Evolutionary conservation across 2,797 vertebrate species (phyloP).

Genomic region (Dendrocincla fuliginosa): DNA sequence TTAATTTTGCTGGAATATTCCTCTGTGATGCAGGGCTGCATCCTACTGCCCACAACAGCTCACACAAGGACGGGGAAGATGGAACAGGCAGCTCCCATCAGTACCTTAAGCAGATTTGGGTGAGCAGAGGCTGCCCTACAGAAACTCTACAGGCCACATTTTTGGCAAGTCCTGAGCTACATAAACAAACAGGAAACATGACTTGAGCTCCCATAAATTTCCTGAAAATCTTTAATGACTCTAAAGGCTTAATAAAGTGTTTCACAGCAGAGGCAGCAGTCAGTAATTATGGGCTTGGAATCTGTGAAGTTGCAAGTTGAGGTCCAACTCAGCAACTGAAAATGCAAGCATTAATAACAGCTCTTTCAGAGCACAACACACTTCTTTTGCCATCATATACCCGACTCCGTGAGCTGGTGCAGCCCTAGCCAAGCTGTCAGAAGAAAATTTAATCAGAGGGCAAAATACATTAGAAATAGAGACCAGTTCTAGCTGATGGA

Average conservation of each 20-base stretch:
- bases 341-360: slow-evolving; percentile 27
- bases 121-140: neutral
- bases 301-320: slow-evolving; percentile 13
- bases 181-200: slow-evolving; percentile 31
- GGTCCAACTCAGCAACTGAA: slow-evolving; percentile 31
- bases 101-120: neutral
- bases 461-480: slow-evolving; percentile 25
- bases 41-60: neutral
- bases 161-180: neutral
- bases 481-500: neutral
- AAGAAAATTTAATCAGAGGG: neutral
- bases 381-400: neutral
- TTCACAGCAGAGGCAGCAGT: slow-evolving; percentile 69
- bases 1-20: neutral
- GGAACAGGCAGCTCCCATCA: neutral
- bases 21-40: neutral
- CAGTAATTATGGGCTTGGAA: slow-evolving; percentile 66
- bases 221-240: slow-evolving; percentile 67
- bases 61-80: neutral
- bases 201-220: slow-evolving; percentile 65
- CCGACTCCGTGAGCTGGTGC: neutral
- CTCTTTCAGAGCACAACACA: slow-evolving; percentile 36
- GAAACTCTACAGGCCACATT: neutral
- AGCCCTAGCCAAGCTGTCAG: slow-evolving; percentile 22
- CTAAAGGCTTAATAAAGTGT: slow-evolving; percentile 67